Conservation (phyloP, 2,888 invertebrate species). For the Drosophila lacicola region DNA sequence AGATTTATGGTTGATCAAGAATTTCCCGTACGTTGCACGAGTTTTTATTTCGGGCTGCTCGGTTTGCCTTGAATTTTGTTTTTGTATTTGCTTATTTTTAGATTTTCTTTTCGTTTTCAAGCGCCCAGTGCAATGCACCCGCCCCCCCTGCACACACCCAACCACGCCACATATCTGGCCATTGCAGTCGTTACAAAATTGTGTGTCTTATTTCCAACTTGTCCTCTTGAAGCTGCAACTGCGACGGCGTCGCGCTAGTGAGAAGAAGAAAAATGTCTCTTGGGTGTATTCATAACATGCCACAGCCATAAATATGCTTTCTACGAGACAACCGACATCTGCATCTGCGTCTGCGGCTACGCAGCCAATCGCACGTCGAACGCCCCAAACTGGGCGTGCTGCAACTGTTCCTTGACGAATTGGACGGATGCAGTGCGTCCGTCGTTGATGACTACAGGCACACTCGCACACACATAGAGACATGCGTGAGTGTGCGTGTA, state of each 20-base stretch:
- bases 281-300: conserved; percentile 81
- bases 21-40: conserved; percentile 75
- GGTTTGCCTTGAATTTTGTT: conserved; percentile 32
- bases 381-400: conserved; percentile 72
- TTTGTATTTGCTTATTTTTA: conserved; percentile 68
- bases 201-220: conserved; percentile 44
- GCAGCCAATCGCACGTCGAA: conserved; percentile 64
- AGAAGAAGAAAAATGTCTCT: conserved; percentile 80
- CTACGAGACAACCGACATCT: conserved; percentile 71
- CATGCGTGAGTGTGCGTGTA: background rate
- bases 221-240: conserved; percentile 39
- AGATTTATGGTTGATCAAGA: conserved; percentile 83
- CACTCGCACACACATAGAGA: conserved; percentile 13
- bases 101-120: conserved; percentile 65
- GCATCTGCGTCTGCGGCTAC: conserved; percentile 17
- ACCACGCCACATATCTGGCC: conserved; percentile 8
- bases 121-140: conserved; percentile 58
- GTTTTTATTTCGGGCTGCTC: conserved; percentile 48
- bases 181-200: conserved; percentile 28
- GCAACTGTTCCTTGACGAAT: conserved; percentile 76
- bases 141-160: background rate
- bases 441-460: conserved; percentile 45
- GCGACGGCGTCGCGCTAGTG: conserved; percentile 50
- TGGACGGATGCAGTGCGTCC: conserved; percentile 77
- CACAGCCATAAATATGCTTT: conserved; percentile 79